These are phyloP conservation scores for Dinocampus coccinellae DNA, from an alignment of 2,888 invertebrate species.

Conservation along the genomic window DNA sequence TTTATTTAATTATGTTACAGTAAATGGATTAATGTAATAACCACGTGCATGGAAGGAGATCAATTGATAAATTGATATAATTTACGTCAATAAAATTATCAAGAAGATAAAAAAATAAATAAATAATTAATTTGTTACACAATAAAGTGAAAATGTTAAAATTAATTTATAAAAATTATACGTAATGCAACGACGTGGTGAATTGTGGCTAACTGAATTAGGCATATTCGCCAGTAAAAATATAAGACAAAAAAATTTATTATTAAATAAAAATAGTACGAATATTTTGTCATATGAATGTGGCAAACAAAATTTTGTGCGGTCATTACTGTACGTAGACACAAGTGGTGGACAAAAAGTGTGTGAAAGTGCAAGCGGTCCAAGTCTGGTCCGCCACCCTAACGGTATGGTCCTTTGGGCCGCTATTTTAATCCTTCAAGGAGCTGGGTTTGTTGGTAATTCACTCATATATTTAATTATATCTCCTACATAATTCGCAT, in stretches of 20 bases:
- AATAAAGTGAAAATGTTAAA: not conserved
- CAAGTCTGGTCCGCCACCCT: conserved; percentile 70
- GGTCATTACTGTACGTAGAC: conserved; percentile 28
- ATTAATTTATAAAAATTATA: not conserved
- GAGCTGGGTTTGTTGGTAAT: conserved; percentile 74
- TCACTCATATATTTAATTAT: no score
- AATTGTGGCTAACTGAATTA: not conserved
- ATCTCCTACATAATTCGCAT: no score
- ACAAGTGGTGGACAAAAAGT: conserved; percentile 50
- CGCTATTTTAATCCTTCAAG: conserved; percentile 73
- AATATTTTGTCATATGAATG: conserved; percentile 23
- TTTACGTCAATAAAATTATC: no score
- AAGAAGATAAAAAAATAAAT: not conserved
- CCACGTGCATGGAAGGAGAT: no score
- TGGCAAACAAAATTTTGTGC: conserved; percentile 18
- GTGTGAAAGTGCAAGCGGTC: conserved; percentile 63
- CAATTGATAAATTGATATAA: no score
- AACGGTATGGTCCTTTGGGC: conserved; percentile 75
- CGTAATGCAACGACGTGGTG: not conserved
- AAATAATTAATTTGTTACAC: not conserved
- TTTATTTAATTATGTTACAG: no score
- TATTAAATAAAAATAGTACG: conserved; percentile 12
- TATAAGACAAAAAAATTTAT: not conserved
- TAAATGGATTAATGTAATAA: no score
- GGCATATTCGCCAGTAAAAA: not conserved